phyloP scores from a whole-genome alignment of 2,113 vertebrate species.

The Cepphus grylle region DNA sequence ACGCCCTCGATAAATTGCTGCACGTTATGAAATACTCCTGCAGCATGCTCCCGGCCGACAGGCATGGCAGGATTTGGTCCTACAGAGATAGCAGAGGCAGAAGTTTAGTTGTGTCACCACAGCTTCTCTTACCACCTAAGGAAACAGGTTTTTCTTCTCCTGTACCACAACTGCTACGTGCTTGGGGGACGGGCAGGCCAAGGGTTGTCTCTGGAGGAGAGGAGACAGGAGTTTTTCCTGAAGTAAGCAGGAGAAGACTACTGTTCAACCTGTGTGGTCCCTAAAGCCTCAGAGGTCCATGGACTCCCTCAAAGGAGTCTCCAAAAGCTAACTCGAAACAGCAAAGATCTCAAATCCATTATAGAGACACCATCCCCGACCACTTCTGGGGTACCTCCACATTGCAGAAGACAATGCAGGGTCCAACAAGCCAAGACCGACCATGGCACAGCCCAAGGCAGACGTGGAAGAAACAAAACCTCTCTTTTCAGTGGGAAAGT shows the following conservation, averaged over 20 bases:
- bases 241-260: not conserved
- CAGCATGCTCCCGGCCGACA: not conserved
- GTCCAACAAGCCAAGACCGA: not conserved
- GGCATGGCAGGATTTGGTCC: not conserved
- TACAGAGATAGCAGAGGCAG: not conserved
- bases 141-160: not conserved
- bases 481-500: not conserved
- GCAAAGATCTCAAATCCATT: not conserved
- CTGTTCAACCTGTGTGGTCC: not conserved
- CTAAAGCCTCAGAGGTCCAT: not conserved
- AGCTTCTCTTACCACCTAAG: not conserved
- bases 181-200: not conserved
- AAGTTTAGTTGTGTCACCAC: not conserved
- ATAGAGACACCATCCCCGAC: not conserved
- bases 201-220: not conserved
- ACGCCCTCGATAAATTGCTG: not conserved
- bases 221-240: not conserved
- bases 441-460: not conserved
- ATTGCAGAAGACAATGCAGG: not conserved
- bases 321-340: not conserved
- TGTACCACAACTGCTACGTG: accelerated
- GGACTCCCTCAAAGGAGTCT: not conserved
- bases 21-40: not conserved
- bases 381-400: not conserved
- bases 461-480: not conserved